These are phyloP conservation scores for Mylabris sibirica DNA, from an alignment of 2,888 invertebrate genomes.

Conservation along the genomic window DNA sequence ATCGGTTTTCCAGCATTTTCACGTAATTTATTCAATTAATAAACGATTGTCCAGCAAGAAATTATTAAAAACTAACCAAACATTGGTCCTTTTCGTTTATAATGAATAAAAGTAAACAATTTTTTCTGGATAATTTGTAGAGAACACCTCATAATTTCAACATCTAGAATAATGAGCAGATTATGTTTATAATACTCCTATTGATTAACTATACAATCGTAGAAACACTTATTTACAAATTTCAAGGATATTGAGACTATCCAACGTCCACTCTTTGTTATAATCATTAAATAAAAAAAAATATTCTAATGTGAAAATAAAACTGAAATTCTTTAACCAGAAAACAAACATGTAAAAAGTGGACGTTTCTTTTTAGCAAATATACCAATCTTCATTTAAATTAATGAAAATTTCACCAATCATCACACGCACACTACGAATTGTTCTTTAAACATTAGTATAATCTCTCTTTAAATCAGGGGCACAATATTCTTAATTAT, in stretches of 20 bases:
- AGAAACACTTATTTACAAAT: slow-evolving; percentile 47
- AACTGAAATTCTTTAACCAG: slow-evolving; percentile 32
- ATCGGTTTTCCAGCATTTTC: background rate
- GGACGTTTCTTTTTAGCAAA: background rate
- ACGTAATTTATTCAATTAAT: slow-evolving; percentile 20
- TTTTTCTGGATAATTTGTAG: slow-evolving; percentile 23
- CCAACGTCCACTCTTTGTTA: slow-evolving; percentile 34
- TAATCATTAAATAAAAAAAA: slow-evolving; percentile 10
- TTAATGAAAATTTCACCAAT: slow-evolving; percentile 1
- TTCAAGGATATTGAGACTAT: slow-evolving; percentile 25
- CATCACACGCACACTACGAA: slow-evolving; percentile 4
- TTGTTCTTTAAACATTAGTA: background rate
- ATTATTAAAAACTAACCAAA: slow-evolving; percentile 11
- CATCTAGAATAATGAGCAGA: slow-evolving; percentile 45
- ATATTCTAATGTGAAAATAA: slow-evolving; percentile 11
- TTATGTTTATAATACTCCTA: slow-evolving; percentile 43
- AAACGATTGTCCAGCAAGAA: slow-evolving; percentile 13
- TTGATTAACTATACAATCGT: slow-evolving; percentile 46
- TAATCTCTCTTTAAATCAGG: background rate
- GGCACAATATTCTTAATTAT: background rate
- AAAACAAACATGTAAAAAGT: background rate
- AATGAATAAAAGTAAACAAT: background rate
- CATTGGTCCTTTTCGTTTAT: background rate
- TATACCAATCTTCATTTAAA: background rate
- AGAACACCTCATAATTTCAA: slow-evolving; percentile 38